Base-by-base conservation (phyloP, 2,797 vertebrate species). In the Myoxocephalus aenaeus region DNA sequence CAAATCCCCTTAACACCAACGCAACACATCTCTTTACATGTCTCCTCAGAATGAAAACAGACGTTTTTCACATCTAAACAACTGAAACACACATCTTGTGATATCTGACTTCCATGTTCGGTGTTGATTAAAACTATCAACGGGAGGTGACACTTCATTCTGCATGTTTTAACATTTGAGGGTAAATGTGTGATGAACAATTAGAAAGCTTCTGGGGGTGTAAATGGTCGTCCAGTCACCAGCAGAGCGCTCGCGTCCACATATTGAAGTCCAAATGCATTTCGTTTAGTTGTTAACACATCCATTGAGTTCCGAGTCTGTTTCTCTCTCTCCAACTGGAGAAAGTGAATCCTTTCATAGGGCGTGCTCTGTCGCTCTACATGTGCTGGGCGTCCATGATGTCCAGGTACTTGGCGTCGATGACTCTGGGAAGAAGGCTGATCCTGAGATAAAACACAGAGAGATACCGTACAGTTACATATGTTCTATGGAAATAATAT, bases 351-450 rank as follows among this genome's bases (percentile, higher is more conserved):
- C 34, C 20, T 44, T 70, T 69, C 44, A 1, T 13, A 14, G 12
- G 1, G 66, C 18, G 34, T 44, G 29, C 27, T 69, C 12, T 18
- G 20, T 70, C 46, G 58, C 1, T 82, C 77, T 89, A 94, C 90
- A 94, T 93, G 87, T 97, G 94, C 84, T 98, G 96, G 0, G 97
- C 93, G 44, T 99, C 97, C 95, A 98, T 97, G 62, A 96, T 96
- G 36, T 99, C 97, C 91, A 99, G 91, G 80, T 98, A 99, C 73
- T 97, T 97, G 76, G 96, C 94, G 58, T 98, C 96, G 7, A 98
- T 98, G 67, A 98, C 89, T 92, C 84, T 96, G 1, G 97, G 97
- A 44, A 99, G 95, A 81, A 98, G 82, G 75, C 89, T 95, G 73
- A 95, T 98, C 93, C 97, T 98, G 87, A 72, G 53, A 81, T 25